These are phyloP conservation scores for Lampris megalopsis DNA, from an alignment of 2,113 vertebrate species.

Conservation along the genomic window DNA sequence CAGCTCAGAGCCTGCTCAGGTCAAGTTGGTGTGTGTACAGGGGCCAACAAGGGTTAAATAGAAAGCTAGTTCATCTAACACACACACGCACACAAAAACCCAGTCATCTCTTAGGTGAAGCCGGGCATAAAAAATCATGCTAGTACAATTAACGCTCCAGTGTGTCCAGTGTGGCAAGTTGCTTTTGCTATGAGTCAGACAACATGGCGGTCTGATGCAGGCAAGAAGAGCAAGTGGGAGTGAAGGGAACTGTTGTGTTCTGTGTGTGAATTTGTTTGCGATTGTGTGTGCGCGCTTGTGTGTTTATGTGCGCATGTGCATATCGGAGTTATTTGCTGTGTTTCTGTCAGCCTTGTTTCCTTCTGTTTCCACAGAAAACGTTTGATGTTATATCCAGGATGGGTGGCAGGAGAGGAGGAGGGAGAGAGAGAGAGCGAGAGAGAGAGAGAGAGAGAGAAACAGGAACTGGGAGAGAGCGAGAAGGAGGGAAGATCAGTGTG, in stretches of 20 bases:
- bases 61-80: constrained; percentile 14
- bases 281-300: constrained; percentile 19
- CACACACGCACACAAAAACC: constrained; percentile 6
- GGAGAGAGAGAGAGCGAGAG: constrained; percentile 29
- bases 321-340: constrained; percentile 39
- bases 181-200: constrained; percentile 61
- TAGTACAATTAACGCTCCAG: constrained; percentile 38
- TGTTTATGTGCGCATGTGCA: constrained; percentile 1
- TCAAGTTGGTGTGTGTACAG: constrained; percentile 37
- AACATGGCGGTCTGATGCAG: constrained; percentile 50
- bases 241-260: constrained; percentile 58
- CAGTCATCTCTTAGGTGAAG: constrained; percentile 5
- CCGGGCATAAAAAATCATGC: constrained; percentile 28
- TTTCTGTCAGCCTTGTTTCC: constrained; percentile 69
- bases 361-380: constrained; percentile 31
- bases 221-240: constrained; percentile 60
- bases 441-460: constrained; percentile 8
- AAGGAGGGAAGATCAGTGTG: neutral
- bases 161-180: constrained; percentile 34
- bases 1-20: constrained; percentile 45
- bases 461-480: constrained; percentile 9
- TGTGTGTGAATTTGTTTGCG: constrained; percentile 7
- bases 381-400: constrained; percentile 76
- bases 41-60: constrained; percentile 47
- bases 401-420: constrained; percentile 27